Percentiles rank a stretch among this genome's conserved stretches.
phyloP scores from a whole-genome alignment of 1,140 invertebrate genomes.

The Phenacoccus solenopsis region DNA sequence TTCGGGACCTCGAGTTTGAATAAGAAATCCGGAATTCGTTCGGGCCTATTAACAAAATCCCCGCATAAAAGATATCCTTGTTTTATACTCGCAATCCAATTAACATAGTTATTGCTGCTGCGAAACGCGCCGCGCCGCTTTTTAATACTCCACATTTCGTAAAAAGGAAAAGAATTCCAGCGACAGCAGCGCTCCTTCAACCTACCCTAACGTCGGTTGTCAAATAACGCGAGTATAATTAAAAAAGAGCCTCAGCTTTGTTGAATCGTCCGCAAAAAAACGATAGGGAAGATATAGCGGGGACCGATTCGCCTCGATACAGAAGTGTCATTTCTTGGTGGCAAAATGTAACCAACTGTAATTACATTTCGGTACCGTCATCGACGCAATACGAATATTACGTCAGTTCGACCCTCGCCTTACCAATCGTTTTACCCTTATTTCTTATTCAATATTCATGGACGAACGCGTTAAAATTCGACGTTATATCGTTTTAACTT shows the following conservation, averaged over 20 bases:
- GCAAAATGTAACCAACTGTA: slow-evolving; percentile 1
- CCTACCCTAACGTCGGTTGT: too few relatives aligned
- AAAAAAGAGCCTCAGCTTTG: too few relatives aligned
- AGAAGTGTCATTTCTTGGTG: not conserved
- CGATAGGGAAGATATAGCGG: not conserved
- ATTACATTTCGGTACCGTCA: not conserved
- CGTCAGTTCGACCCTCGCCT: not conserved
- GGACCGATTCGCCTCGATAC: not conserved
- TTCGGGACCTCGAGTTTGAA: slow-evolving; percentile 6
- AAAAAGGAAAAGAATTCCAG: too few relatives aligned
- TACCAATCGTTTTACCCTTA: not conserved
- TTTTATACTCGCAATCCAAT: slow-evolving; percentile 15
- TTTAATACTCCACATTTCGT: too few relatives aligned
- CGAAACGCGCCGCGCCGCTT: too few relatives aligned
- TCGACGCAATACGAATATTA: slow-evolving; percentile 1
- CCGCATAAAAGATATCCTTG: slow-evolving; percentile 1
- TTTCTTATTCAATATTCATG: slow-evolving; percentile 3
- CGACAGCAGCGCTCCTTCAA: too few relatives aligned
- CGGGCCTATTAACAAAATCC: not conserved
- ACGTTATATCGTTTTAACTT: not conserved
- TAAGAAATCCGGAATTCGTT: slow-evolving; percentile 9
- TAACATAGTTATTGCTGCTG: not conserved
- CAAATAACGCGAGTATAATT: too few relatives aligned
- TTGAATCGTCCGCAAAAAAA: too few relatives aligned
- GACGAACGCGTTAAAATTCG: not conserved